Base-by-base conservation (phyloP, 2,888 invertebrate genomes). In the Andricus curvator region DNA sequence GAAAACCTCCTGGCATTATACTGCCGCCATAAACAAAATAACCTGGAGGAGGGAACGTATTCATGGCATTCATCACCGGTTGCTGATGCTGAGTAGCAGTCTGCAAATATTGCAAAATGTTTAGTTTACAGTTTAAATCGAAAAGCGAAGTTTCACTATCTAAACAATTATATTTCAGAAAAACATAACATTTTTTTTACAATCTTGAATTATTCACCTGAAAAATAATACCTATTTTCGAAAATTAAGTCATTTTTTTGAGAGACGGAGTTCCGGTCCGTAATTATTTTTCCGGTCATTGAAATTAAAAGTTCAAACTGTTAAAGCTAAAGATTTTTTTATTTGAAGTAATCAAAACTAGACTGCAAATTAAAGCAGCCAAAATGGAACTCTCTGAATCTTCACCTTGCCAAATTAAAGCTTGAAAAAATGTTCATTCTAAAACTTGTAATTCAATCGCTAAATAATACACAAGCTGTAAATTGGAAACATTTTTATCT, bases 1-100 rank as follows among this genome's bases (percentile, higher is more conserved):
- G 96, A 91, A 96, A 96, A 88, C 96, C 94, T 83, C 96, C 95
- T 78, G 95, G 95, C 92, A 95, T 95, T 89, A 95, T 94, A 87
- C 94, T 94, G 76, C 95, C 95, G 65, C 95, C 94, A 88, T 96
- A 95, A 90, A 96, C 95, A 93, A 96, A 96, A 93, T 96, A 97
- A 83, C 96, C 96, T 82, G 95, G 95, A 5, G 96, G 96, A 0
- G 96, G 96, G 82, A 96, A 95, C 3, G 94, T 93, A 87, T 94
- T 94, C 88, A 95, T 94, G 2, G 94, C 93, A 87, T 94, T 94
- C 88, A 95, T 94, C 91, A 95, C 94, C 6, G 95, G 94, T 85
- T 95, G 95, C 84, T 95, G 95, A 89, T 95, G 95, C 88, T 95
- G 95, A 51, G 94, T 92, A 82, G 93, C 92, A 85, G 92, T 93